These are phyloP conservation scores for Perizoma affinitatum DNA, from an alignment of 2,888 invertebrate genomes.

Conservation along the genomic window DNA sequence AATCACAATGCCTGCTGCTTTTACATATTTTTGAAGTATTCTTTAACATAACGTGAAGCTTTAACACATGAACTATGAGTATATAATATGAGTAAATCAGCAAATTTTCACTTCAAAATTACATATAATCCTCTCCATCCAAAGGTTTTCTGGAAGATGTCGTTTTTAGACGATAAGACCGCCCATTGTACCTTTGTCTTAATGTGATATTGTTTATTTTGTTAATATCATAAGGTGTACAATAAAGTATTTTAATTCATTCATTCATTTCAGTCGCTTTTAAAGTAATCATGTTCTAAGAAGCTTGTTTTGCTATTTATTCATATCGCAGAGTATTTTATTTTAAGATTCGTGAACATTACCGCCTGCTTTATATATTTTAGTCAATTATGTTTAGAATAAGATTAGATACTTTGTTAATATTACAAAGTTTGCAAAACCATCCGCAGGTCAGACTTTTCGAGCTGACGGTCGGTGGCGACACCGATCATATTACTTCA, in stretches of 20 bases:
- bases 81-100: neutral
- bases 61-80: neutral
- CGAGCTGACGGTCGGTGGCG: slow-evolving; percentile 10
- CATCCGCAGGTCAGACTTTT: slow-evolving; percentile 20
- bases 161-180: too few species aligned
- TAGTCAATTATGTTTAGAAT: slow-evolving; percentile 1
- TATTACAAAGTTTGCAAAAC: slow-evolving; percentile 21
- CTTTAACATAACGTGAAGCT: neutral
- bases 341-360: slow-evolving; percentile 9
- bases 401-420: slow-evolving; percentile 20
- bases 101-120: too few species aligned
- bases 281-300: neutral
- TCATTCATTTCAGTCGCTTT: too few species aligned
- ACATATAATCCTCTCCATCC: too few species aligned
- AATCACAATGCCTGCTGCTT: too few species aligned
- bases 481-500: neutral
- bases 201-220: too few species aligned
- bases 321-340: slow-evolving; percentile 1
- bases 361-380: slow-evolving; percentile 3
- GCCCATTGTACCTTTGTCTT: too few species aligned
- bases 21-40: too few species aligned
- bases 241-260: too few species aligned
- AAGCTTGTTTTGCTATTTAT: slow-evolving; percentile 15
- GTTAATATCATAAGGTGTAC: too few species aligned
- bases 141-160: too few species aligned